phyloP scores from a whole-genome alignment of 2,888 invertebrate species.

The Xylota sylvarum region DNA sequence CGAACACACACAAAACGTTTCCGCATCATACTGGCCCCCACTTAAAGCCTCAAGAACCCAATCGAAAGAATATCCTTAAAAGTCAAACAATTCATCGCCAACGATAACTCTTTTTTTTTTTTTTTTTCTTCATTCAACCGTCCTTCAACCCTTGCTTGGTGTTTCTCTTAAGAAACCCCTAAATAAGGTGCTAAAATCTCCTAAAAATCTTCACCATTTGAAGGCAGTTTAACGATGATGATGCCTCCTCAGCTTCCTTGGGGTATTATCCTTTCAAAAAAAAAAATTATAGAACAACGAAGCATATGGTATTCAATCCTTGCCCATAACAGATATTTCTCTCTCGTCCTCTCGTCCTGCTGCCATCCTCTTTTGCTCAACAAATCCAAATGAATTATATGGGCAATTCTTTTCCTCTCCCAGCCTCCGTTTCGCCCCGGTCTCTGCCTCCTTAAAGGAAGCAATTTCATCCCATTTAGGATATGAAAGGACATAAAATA shows the following conservation, averaged over 20 bases:
- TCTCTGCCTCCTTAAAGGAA: constrained; percentile 64
- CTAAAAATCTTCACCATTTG: constrained; percentile 71
- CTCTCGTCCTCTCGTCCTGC: background rate
- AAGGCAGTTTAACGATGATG: constrained; percentile 75
- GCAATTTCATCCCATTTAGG: constrained; percentile 77
- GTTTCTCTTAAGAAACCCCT: constrained; percentile 32
- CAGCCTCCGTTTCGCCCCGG: constrained; percentile 5
- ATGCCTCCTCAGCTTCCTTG: constrained; percentile 45
- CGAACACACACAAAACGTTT: background rate
- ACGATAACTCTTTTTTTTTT: constrained; percentile 55
- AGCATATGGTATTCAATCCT: constrained; percentile 76
- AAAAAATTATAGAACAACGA: constrained; percentile 37
- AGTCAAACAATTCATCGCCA: constrained; percentile 73
- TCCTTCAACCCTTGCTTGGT: constrained; percentile 15
- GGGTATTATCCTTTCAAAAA: constrained; percentile 31
- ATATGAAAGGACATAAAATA: constrained; percentile 77
- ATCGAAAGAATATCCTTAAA: constrained; percentile 60
- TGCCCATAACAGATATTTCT: constrained; percentile 60
- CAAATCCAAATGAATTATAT: constrained; percentile 77
- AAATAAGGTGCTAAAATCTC: constrained; percentile 76
- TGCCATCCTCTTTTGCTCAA: constrained; percentile 31
- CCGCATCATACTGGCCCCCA: constrained; percentile 11
- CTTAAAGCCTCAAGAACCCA: constrained; percentile 18
- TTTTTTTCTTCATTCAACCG: background rate
- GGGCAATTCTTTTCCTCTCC: constrained; percentile 70